Evolutionary conservation across 2,113 vertebrate genomes (phyloP).

Genomic region (Castor canadensis): DNA sequence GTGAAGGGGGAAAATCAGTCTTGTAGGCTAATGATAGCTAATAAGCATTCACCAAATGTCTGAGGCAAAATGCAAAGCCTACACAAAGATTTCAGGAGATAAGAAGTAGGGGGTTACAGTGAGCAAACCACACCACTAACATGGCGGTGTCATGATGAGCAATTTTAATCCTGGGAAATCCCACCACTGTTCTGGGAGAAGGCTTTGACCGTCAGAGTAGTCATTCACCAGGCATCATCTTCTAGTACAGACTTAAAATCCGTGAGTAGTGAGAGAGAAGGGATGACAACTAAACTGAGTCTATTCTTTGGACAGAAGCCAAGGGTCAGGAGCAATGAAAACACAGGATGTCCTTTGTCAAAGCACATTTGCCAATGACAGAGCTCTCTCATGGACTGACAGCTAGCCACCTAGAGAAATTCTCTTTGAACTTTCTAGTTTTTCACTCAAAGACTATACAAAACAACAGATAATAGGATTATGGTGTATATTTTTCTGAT

Average conservation of each 20-base stretch:
- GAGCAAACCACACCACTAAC: not conserved
- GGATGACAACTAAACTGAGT: too few species aligned
- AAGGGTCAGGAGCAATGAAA: not conserved
- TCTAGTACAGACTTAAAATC: rapidly evolving
- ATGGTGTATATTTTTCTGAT: not conserved
- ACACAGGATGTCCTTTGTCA: not conserved
- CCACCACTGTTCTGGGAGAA: not conserved
- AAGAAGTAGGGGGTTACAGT: not conserved
- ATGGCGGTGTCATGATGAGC: not conserved
- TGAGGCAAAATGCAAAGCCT: not conserved
- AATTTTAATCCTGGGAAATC: not conserved
- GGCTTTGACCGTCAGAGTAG: not conserved
- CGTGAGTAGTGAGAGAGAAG: not conserved
- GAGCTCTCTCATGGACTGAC: not conserved
- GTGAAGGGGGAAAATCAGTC: not conserved
- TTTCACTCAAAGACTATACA: slow-evolving; percentile 14
- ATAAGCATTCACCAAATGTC: not conserved
- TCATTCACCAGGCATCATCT: rapidly evolving
- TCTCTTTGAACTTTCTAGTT: not conserved
- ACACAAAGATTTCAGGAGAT: not conserved
- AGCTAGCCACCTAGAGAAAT: not conserved
- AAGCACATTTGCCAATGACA: not conserved
- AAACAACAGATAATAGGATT: slow-evolving; percentile 18
- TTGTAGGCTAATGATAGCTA: not conserved
- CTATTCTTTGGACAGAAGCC: not conserved